phyloP scores from a whole-genome alignment of 2,888 invertebrate genomes.

The Anagyrus pseudococci region DNA sequence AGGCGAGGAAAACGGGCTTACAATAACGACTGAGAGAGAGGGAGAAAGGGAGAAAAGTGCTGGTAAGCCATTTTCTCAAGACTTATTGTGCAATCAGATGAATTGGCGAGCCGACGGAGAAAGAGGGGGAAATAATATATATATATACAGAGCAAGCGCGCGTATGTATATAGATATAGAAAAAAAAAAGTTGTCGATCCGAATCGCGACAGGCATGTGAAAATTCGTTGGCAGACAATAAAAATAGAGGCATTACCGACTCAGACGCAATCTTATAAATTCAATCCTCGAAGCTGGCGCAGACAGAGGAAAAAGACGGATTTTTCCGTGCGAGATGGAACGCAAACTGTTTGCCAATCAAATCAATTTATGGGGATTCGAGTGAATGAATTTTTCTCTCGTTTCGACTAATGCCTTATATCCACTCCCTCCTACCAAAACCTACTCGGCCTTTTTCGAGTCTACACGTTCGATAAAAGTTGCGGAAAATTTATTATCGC shows the following conservation, averaged over 20 bases:
- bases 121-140: too few species aligned
- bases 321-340: conserved; percentile 21
- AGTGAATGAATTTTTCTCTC: conserved; percentile 9
- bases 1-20: too few species aligned
- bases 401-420: too few species aligned
- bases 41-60: too few species aligned
- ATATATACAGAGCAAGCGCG: too few species aligned
- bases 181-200: conserved; percentile 5
- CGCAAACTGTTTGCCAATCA: conserved; percentile 1
- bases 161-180: too few species aligned
- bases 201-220: background rate
- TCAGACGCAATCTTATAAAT: conserved; percentile 20
- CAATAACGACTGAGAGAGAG: too few species aligned
- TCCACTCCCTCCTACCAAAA: too few species aligned
- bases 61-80: too few species aligned
- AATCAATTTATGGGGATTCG: conserved; percentile 20
- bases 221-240: conserved; percentile 15
- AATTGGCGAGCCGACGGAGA: background rate
- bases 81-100: background rate
- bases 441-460: too few species aligned
- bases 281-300: conserved; percentile 5
- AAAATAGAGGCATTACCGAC: conserved; percentile 11
- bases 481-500: too few species aligned
- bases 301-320: conserved; percentile 11
- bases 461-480: too few species aligned